phyloP scores from a whole-genome alignment of 2,797 vertebrate genomes.

The Labeo calbasu region DNA sequence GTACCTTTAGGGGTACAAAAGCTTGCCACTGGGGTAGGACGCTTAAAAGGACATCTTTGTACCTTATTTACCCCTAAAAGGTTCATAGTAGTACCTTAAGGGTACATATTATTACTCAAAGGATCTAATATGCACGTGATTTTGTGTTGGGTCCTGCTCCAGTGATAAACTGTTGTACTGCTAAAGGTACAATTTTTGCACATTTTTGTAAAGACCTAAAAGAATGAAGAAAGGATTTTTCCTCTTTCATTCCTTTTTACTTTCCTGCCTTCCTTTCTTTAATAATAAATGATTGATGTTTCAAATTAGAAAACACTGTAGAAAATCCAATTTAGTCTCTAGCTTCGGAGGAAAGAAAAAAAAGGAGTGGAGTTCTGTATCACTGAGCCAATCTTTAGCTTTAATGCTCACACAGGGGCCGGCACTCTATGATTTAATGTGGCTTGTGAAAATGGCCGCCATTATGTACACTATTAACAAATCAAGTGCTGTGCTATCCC shows the following conservation, averaged over 20 bases:
- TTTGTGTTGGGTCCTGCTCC: not conserved
- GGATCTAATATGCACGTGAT: not conserved
- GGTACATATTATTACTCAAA: not conserved
- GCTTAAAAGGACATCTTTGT: not conserved
- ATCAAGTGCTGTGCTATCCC: slow-evolving; percentile 73
- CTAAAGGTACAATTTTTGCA: not conserved
- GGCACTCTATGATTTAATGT: slow-evolving; percentile 90
- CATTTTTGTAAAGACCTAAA: not conserved
- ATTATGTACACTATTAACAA: slow-evolving; percentile 91
- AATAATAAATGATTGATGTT: slow-evolving; percentile 98
- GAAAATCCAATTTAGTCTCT: slow-evolving; percentile 94
- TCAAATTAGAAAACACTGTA: slow-evolving; percentile 90
- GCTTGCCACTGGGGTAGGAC: not conserved
- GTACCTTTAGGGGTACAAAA: not conserved
- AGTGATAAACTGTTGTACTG: not conserved
- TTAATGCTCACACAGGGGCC: slow-evolving; percentile 74
- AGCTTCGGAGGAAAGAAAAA: slow-evolving; percentile 87
- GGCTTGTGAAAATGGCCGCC: slow-evolving; percentile 85
- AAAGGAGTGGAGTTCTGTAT: slow-evolving; percentile 69
- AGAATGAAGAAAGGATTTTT: not conserved
- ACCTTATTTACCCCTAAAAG: not conserved
- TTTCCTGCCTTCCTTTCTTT: slow-evolving; percentile 77
- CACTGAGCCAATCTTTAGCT: slow-evolving; percentile 71
- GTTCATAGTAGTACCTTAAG: not conserved
- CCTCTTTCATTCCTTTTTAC: slow-evolving; percentile 56